Evolutionary conservation across 2,113 vertebrate genomes (phyloP), one percentile per base, ranked within the genome.

Genomic region (Scortum barcoo): DNA sequence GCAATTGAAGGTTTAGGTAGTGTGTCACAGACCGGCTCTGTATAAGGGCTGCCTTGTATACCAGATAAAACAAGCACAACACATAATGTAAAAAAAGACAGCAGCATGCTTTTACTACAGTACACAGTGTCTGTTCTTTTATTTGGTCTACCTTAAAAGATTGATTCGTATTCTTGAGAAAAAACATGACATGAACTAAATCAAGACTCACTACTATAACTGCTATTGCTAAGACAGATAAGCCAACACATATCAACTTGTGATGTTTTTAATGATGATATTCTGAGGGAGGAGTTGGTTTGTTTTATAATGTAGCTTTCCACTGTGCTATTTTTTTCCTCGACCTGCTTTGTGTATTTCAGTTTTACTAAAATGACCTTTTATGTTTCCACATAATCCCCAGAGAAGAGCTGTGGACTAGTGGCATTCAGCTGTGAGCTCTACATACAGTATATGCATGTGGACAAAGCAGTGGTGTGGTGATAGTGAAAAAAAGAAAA

Each of bases 401-500:
- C 50, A 38, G 40, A 65, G 33, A 62, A 22, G 1, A 53, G 13
- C 51, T 46, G 38, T 75, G 63, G 44, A 28, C 61, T 66, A 4
- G 5, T 73, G 20, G 33, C 48, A 57, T 51, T 67, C 26, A 67
- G 46, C 22, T 61, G 57, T 46, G 24, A 48, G 42, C 17, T 69
- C 20, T 26, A 46, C 33, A 11, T 24, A 36, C 33, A 36, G 33
- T 36, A 19, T 7, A 12, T 78, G 67, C 36, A 77, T n/a, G 51
- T 57, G 62, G 24, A 60, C 22, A 78, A 70, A 20, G 42, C 14
- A 53, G n/a, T 22, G 2, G 5, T 28, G n/a, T 22, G 2, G 5
- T 28, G 14, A 65, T 14, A 74, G 5, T 68, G 63, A 82, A 19
- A 7, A n/a, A 30, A 78, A 70, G 61, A 85, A 9, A 16, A 44